Evolutionary conservation across 2,888 invertebrate genomes (phyloP).

Genomic region (Bombyx huttoni): DNA sequence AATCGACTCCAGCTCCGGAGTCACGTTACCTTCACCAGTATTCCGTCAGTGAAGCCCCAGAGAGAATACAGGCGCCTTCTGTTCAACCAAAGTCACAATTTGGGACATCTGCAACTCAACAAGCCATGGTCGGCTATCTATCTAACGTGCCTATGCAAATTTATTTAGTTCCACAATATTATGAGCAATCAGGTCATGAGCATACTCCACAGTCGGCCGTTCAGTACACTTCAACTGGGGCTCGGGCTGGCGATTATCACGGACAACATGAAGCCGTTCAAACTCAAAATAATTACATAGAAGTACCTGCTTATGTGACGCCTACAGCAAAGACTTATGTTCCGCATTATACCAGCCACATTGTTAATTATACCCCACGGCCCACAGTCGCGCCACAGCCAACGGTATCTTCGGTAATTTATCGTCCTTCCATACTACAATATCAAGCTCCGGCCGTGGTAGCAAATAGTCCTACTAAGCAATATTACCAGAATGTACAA

Average conservation of each 20-base stretch:
- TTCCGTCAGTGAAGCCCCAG: slow-evolving; percentile 52
- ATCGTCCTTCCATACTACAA: slow-evolving; percentile 41
- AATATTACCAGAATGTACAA: slow-evolving; percentile 33
- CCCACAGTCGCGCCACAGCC: slow-evolving; percentile 34
- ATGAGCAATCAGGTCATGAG: slow-evolving; percentile 30
- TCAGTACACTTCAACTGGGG: slow-evolving; percentile 26
- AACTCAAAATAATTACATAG: slow-evolving; percentile 38
- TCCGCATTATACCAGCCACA: slow-evolving; percentile 29
- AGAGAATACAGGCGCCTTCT: slow-evolving; percentile 18
- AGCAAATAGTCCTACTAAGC: slow-evolving; percentile 29
- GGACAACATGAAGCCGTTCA: slow-evolving; percentile 33
- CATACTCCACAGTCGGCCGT: slow-evolving; percentile 19
- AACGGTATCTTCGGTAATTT: slow-evolving; percentile 35
- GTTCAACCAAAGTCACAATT: slow-evolving; percentile 24
- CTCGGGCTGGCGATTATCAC: slow-evolving; percentile 24
- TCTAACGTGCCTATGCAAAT: slow-evolving; percentile 63
- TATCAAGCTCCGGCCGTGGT: slow-evolving; percentile 31
- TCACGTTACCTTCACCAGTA: slow-evolving; percentile 55
- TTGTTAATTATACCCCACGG: slow-evolving; percentile 37
- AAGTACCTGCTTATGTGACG: slow-evolving; percentile 38
- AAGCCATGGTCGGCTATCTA: slow-evolving; percentile 53
- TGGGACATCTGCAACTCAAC: slow-evolving; percentile 28
- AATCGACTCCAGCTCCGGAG: slow-evolving; percentile 27
- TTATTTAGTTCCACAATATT: slow-evolving; percentile 60
- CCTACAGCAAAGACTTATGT: slow-evolving; percentile 38